Percentiles rank a stretch among this genome's conserved stretches.
phyloP scores from a whole-genome alignment of 2,797 vertebrate genomes.

The Darevskia nairensis region DNA sequence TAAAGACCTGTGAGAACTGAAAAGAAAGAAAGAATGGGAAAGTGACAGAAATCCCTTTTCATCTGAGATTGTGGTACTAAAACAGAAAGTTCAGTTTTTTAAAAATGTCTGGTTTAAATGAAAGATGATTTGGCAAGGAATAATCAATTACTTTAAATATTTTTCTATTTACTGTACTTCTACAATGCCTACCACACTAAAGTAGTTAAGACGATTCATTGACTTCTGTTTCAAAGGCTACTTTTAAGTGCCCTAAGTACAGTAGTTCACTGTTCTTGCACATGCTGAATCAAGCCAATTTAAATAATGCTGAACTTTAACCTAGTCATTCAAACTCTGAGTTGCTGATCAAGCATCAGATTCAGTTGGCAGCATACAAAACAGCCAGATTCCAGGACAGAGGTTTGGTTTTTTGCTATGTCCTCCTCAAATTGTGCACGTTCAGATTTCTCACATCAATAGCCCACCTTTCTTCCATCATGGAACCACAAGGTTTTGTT shows the following conservation, averaged over 20 bases:
- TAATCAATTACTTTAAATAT: conserved; percentile 63
- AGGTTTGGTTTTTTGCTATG: conserved; percentile 55
- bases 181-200: conserved; percentile 68
- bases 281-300: conserved; percentile 66
- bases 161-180: conserved; percentile 51
- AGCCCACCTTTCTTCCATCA: too few species aligned
- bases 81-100: neutral
- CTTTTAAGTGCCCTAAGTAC: conserved; percentile 58
- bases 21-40: neutral
- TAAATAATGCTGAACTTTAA: conserved; percentile 73
- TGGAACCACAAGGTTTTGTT: conserved; percentile 5
- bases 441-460: neutral
- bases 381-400: conserved; percentile 34
- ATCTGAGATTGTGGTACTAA: neutral
- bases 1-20: neutral
- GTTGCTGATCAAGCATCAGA: conserved; percentile 76
- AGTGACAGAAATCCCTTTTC: neutral
- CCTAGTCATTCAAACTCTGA: conserved; percentile 72
- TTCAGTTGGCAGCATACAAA: conserved; percentile 64
- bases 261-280: conserved; percentile 72
- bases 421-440: neutral
- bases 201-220: conserved; percentile 62
- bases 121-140: conserved; percentile 44
- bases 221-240: conserved; percentile 64
- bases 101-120: conserved; percentile 45